Evolutionary conservation across 2,113 vertebrate genomes (phyloP).

Genomic region (Benitochromis conjunctus): DNA sequence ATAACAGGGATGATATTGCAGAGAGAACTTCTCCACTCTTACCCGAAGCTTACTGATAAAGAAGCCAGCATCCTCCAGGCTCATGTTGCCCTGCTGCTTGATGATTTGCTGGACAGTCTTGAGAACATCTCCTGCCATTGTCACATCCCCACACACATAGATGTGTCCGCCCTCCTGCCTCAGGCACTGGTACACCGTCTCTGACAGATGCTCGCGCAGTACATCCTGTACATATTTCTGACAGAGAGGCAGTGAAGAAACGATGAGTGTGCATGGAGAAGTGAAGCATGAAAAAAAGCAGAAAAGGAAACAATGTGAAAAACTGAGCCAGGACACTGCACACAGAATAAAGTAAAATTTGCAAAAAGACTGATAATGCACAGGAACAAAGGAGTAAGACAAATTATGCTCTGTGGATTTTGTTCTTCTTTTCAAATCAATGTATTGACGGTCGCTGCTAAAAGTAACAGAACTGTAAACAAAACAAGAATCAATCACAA

Average conservation of each 20-base stretch:
- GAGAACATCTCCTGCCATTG: slow-evolving; percentile 95
- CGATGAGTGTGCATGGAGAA: not conserved
- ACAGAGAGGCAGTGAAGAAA: not conserved
- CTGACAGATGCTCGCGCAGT: slow-evolving; percentile 89
- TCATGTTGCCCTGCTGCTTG: slow-evolving; percentile 85
- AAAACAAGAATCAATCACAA: not conserved
- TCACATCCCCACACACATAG: slow-evolving; percentile 96
- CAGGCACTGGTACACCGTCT: slow-evolving; percentile 82
- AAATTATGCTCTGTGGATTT: not conserved
- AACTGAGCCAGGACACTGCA: not conserved
- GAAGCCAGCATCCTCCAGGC: slow-evolving; percentile 84
- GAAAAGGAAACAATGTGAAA: not conserved
- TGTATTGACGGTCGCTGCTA: not conserved
- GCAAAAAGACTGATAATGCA: not conserved
- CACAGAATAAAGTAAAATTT: not conserved
- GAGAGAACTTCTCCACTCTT: slow-evolving; percentile 15
- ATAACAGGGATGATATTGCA: not conserved
- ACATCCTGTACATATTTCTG: slow-evolving; percentile 98
- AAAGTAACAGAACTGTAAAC: not conserved
- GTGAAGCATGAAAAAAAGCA: not conserved
- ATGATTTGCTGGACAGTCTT: slow-evolving; percentile 90
- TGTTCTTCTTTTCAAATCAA: not conserved
- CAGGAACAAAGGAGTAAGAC: not conserved
- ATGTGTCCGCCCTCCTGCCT: slow-evolving; percentile 92
- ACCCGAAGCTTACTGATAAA: slow-evolving; percentile 96